Evolutionary conservation across 2,888 invertebrate species (phyloP).

Genomic region (Rotaria macrura): DNA sequence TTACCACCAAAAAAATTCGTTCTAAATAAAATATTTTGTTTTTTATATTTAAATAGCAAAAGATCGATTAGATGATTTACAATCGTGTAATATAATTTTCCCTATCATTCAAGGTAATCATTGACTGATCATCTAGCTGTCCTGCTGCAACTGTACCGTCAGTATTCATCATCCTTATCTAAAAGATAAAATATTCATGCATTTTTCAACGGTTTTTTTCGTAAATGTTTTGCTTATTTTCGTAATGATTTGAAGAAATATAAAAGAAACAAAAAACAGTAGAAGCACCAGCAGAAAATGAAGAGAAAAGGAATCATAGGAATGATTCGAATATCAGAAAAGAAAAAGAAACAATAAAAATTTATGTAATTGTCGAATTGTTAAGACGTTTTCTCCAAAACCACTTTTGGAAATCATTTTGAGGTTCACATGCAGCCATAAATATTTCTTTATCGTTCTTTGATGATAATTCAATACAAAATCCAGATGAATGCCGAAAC

Average conservation of each 20-base stretch:
- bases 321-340: background rate
- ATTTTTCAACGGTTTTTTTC: background rate
- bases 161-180: background rate
- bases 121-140: background rate
- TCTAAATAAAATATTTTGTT: background rate
- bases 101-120: background rate
- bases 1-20: background rate
- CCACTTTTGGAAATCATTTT: conserved; percentile 29
- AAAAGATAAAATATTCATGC: background rate
- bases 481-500: conserved; percentile 30
- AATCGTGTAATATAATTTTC: background rate
- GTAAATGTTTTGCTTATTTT: background rate
- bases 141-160: background rate
- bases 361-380: background rate
- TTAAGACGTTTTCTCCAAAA: conserved; percentile 28
- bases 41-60: too few relatives aligned
- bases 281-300: background rate
- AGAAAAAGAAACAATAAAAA: background rate
- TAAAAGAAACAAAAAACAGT: background rate
- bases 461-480: conserved; percentile 27
- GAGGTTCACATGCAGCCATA: conserved; percentile 25
- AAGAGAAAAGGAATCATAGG: background rate
- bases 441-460: conserved; percentile 14
- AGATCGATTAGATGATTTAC: background rate
- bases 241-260: background rate